These are phyloP conservation scores for Poecilus cupreus DNA, from an alignment of 2,888 invertebrate genomes.

Conservation along the genomic window DNA sequence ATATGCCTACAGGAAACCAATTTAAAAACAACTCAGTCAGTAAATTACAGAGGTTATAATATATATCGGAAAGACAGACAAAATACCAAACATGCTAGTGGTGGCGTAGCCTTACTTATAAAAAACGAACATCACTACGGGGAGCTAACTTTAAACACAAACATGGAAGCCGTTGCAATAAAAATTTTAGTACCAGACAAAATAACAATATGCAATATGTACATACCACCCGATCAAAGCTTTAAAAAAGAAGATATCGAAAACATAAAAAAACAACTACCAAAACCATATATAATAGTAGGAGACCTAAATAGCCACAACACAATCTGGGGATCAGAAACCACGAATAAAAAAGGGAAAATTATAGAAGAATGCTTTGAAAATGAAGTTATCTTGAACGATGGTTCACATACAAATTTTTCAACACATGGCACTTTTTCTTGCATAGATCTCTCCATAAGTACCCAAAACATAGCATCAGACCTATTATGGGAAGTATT, in stretches of 20 bases:
- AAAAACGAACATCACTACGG: slow-evolving; percentile 49
- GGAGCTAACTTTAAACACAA: slow-evolving; percentile 57
- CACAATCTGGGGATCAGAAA: slow-evolving; percentile 60
- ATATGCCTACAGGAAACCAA: slow-evolving; percentile 30
- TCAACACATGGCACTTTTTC: slow-evolving; percentile 51
- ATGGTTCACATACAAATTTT: slow-evolving; percentile 26
- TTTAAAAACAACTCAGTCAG: background rate
- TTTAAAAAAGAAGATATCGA: background rate
- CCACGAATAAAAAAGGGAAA: slow-evolving; percentile 57
- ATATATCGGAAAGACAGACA: background rate
- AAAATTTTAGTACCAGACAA: slow-evolving; percentile 27
- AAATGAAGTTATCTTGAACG: background rate
- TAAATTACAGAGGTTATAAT: background rate
- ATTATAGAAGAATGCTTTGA: slow-evolving; percentile 56
- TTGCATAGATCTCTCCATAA: slow-evolving; percentile 61
- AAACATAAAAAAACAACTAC: slow-evolving; percentile 59
- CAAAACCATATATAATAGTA: slow-evolving; percentile 60
- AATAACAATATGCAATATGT: slow-evolving; percentile 60
- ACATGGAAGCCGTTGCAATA: slow-evolving; percentile 47
- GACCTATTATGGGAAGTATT: slow-evolving; percentile 45
- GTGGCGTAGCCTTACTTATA: slow-evolving; percentile 60
- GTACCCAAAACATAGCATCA: slow-evolving; percentile 43
- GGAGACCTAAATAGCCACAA: slow-evolving; percentile 63
- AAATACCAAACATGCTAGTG: slow-evolving; percentile 55
- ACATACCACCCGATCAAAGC: slow-evolving; percentile 50